These are phyloP conservation scores for Andrena fulva DNA, from an alignment of 2,888 invertebrate species.

Conservation along the genomic window DNA sequence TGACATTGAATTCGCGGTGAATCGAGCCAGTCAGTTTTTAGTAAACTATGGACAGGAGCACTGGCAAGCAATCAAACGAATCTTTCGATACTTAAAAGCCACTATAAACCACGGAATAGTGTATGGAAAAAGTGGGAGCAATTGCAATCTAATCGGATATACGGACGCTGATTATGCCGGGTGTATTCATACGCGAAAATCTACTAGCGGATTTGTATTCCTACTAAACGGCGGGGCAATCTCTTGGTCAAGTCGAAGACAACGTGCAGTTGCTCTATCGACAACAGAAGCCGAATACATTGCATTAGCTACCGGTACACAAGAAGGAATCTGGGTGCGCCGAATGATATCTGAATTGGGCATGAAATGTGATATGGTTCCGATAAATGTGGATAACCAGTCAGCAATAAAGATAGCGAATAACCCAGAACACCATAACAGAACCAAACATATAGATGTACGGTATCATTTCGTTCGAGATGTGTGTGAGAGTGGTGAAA, in stretches of 20 bases:
- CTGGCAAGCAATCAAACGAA: no score
- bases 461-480: neutral
- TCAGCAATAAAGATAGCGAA: neutral
- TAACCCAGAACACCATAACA: neutral
- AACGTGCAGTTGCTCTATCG: neutral
- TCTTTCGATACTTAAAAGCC: neutral
- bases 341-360: neutral
- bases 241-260: neutral
- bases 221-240: neutral
- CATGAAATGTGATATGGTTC: neutral
- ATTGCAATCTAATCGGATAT: no score
- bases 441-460: constrained; percentile 1
- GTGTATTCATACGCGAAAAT: neutral
- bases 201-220: neutral
- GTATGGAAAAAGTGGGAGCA: no score
- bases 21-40: no score
- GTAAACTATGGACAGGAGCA: no score
- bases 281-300: neutral
- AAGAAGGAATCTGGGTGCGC: neutral
- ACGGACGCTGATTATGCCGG: neutral
- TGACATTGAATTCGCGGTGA: no score
- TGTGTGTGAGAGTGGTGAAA: no score
- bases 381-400: neutral
- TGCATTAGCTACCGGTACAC: neutral
- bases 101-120: no score